These are phyloP conservation scores for Corvus hawaiiensis DNA, from an alignment of 2,113 vertebrate genomes.

Conservation along the genomic window DNA sequence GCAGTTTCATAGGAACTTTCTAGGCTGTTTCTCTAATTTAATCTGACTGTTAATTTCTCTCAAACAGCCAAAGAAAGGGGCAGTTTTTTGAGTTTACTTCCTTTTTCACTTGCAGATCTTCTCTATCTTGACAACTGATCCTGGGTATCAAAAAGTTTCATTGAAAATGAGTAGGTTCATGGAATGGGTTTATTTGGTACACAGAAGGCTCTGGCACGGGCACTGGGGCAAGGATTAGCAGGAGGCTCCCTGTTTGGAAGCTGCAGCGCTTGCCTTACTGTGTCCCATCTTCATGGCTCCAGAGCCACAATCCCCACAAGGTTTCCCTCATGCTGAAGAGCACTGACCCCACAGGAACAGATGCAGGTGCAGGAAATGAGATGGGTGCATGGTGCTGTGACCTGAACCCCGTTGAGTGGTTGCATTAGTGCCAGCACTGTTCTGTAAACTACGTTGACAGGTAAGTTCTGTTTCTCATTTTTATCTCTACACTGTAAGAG, in stretches of 20 bases:
- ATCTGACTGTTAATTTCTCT: not conserved
- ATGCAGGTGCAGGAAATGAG: not conserved
- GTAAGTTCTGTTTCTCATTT: not conserved
- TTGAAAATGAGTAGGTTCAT: not conserved
- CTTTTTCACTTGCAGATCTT: not conserved
- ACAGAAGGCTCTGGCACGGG: rapidly evolving
- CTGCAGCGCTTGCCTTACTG: not conserved
- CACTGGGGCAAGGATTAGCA: not conserved
- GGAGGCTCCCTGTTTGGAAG: not conserved
- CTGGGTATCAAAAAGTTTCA: not conserved
- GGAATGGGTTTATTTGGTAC: not conserved
- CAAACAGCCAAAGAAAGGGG: not conserved
- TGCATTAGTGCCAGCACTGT: not conserved
- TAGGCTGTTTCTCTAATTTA: not conserved
- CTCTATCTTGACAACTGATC: not conserved
- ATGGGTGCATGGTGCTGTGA: not conserved
- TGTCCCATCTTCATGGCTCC: not conserved
- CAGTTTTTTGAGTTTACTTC: not conserved
- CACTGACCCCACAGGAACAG: not conserved
- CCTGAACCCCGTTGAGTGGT: rapidly evolving
- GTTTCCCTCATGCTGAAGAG: not conserved
- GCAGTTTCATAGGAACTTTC: not conserved
- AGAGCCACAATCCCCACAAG: not conserved
- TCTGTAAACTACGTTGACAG: not conserved
- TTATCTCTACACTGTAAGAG: not conserved